Conservation (phyloP, 2,797 vertebrate genomes). For the Sciurus vulgaris region DNA sequence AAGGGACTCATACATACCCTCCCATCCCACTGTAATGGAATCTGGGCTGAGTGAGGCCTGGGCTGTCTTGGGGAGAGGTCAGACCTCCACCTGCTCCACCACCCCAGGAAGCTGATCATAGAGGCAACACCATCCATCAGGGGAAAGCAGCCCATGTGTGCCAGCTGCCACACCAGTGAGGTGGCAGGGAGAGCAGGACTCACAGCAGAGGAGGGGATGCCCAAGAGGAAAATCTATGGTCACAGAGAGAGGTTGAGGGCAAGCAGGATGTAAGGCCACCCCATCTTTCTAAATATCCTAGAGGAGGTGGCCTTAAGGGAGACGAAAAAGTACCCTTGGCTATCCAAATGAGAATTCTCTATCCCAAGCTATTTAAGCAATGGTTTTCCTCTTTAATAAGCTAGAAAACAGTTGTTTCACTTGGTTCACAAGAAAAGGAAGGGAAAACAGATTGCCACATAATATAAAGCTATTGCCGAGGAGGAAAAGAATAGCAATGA, state of each 20-base stretch:
- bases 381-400: not conserved
- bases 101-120: not conserved
- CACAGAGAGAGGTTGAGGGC: not conserved
- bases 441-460: not conserved
- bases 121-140: not conserved
- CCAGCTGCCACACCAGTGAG: not conserved
- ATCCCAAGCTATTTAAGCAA: not conserved
- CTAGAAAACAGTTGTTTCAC: not conserved
- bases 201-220: not conserved
- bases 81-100: not conserved
- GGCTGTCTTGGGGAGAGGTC: not conserved
- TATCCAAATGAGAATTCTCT: not conserved
- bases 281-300: not conserved
- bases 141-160: not conserved
- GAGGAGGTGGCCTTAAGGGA: too few species aligned
- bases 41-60: not conserved
- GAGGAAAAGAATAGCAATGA: not conserved
- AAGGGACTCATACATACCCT: not conserved
- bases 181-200: too few species aligned
- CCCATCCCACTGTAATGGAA: not conserved
- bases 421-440: not conserved
- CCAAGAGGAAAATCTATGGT: not conserved
- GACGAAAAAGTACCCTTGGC: not conserved
- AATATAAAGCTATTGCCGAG: not conserved
- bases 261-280: not conserved